Base-by-base conservation (phyloP, 2,113 vertebrate genomes). In the Cynoglossus semilaevis region DNA sequence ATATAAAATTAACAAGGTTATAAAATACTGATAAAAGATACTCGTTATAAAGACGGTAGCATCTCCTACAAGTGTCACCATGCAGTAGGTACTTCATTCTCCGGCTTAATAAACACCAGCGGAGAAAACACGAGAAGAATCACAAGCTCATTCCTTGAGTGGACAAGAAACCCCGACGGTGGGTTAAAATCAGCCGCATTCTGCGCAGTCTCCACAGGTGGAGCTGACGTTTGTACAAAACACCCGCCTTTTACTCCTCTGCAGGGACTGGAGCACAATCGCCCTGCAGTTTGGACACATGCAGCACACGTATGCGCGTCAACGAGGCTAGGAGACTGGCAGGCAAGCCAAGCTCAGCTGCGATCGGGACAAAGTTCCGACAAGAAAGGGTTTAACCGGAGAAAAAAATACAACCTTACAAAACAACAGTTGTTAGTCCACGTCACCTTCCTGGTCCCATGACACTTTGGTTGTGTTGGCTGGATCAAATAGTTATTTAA, bases 1-100 rank as follows among this genome's bases (percentile, higher is more conserved):
- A 85, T 87, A 90, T 79, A 90, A 90, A 91, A 90, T 83, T 60
- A 90, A 88, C 82, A 88, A 89, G 78, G 72, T 83, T 91, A 91
- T 74, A 91, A 92, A 91, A 90, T 90, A 89, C 73, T 86, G 81
- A 82, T 87, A 89, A 88, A 90, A 92, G 86, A 74, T 86, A 78
- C 69, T 80, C 75, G 70, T 81, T 86, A 90, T 77, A 90, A 91
- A 91, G 83, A 87, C 68, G 51, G 36, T 80, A 85, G 83, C 81
- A 70, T 88, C 76, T 78, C 78, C 82, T 86, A 85, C 65, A 85
- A 88, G 86, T 84, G 82, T 89, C 81, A 77, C 81, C 88, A 91
- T 91, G 89, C 90, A 89, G 84, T 75, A 82, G 74, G 75, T 79
- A 64, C 81, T 85, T 83, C 63, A 65, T 77, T 74, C 80, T 76